Conservation (phyloP, 2,797 vertebrate genomes). For the Chelonia mydas region DNA sequence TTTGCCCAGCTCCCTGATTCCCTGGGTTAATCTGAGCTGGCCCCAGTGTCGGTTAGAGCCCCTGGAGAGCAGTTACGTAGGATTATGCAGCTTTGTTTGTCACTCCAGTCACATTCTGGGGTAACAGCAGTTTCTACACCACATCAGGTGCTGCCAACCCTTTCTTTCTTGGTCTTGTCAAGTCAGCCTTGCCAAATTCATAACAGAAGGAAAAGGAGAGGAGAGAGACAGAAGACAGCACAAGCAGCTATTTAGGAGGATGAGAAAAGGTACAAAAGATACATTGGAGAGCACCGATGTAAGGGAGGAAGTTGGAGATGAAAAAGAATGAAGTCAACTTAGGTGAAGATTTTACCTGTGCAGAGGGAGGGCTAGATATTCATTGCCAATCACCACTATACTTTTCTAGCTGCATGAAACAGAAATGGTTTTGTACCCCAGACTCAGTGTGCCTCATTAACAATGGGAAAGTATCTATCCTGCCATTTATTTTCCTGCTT, state of each 20-base stretch:
- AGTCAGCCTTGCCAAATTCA: background rate
- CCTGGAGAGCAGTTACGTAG: background rate
- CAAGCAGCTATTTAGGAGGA: background rate
- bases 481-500: background rate
- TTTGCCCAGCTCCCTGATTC: background rate
- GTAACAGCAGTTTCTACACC: background rate
- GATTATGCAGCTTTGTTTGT: background rate
- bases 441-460: background rate
- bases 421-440: background rate
- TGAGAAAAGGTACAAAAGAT: background rate
- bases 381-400: background rate
- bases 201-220: background rate
- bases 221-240: background rate
- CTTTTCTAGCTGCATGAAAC: background rate
- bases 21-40: background rate
- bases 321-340: background rate
- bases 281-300: background rate
- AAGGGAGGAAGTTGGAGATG: background rate
- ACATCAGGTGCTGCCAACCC: background rate
- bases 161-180: background rate
- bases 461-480: background rate
- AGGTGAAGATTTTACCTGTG: background rate
- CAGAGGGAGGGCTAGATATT: background rate
- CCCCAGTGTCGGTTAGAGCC: background rate
- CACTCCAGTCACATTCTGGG: background rate